These are phyloP conservation scores for Orycteropus afer DNA, from an alignment of 2,113 vertebrate species.

Conservation along the genomic window DNA sequence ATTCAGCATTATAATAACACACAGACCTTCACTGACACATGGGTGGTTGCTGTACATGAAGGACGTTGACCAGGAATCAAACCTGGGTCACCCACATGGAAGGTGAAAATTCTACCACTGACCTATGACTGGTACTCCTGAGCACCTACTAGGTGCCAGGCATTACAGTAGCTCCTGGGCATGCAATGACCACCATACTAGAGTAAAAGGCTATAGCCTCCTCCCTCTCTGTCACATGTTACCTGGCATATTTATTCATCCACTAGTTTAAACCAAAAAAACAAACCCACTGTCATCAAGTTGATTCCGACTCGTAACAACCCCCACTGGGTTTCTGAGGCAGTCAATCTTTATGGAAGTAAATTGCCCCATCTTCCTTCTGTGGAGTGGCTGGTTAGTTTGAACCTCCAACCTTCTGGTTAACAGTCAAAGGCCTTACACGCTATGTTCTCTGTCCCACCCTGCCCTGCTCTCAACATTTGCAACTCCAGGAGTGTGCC, in stretches of 20 bases:
- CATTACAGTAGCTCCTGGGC: background rate
- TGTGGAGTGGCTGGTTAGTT: no score
- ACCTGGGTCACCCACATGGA: background rate
- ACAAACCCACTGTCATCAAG: no score
- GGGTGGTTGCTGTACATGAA: background rate
- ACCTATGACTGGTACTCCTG: background rate
- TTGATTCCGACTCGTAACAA: no score
- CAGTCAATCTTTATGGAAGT: no score
- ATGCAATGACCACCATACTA: rapidly evolving
- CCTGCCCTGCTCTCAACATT: background rate
- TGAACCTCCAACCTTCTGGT: no score
- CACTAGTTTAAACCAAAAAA: background rate
- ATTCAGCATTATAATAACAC: background rate
- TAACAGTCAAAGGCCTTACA: no score
- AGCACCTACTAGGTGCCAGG: background rate
- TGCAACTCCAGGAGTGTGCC: background rate
- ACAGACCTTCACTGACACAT: background rate
- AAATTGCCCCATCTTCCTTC: no score
- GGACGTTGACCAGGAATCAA: background rate
- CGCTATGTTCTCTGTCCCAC: background rate
- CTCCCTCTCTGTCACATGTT: background rate
- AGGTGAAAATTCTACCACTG: background rate
- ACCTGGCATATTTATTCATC: background rate
- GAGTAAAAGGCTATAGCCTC: background rate
- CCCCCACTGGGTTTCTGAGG: no score